Evolutionary conservation across 2,888 invertebrate species (phyloP).

Genomic region (Leucania comma): DNA sequence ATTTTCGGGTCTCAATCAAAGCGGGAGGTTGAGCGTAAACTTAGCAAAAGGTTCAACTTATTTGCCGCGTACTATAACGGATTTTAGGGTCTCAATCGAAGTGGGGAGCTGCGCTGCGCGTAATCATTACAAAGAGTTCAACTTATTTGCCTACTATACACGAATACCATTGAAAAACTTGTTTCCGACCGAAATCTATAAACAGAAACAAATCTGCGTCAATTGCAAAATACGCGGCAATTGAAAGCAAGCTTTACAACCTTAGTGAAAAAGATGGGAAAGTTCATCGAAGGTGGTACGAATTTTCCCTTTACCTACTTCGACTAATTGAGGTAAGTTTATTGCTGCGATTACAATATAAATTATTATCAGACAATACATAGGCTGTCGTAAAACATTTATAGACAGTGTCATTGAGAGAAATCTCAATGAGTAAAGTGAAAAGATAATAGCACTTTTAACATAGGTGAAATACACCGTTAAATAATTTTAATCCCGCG

Average conservation of each 20-base stretch:
- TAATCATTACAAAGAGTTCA: too few relatives aligned
- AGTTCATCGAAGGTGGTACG: constrained; percentile 71
- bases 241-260: constrained; percentile 40
- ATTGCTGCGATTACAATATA: constrained; percentile 33
- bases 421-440: constrained; percentile 19
- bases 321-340: constrained; percentile 56
- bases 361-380: constrained; percentile 35
- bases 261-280: constrained; percentile 75
- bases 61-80: too few relatives aligned
- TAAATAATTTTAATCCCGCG: too few relatives aligned
- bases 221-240: constrained; percentile 63
- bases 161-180: constrained; percentile 67
- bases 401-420: neutral
- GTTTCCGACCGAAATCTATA: constrained; percentile 64
- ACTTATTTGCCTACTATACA: too few relatives aligned
- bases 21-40: too few relatives aligned
- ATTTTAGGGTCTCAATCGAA: too few relatives aligned
- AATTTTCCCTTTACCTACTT: constrained; percentile 72
- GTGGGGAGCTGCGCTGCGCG: too few relatives aligned
- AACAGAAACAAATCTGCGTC: constrained; percentile 64
- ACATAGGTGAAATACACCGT: too few relatives aligned
- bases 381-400: neutral
- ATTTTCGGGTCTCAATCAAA: too few relatives aligned
- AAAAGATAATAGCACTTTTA: neutral
- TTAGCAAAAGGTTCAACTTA: too few relatives aligned